A percentile compares a stretch with the other conserved stretches of the same genome.
These are phyloP conservation scores for Engystomops pustulosus DNA, from an alignment of 2,113 vertebrate species.

Conservation along the genomic window DNA sequence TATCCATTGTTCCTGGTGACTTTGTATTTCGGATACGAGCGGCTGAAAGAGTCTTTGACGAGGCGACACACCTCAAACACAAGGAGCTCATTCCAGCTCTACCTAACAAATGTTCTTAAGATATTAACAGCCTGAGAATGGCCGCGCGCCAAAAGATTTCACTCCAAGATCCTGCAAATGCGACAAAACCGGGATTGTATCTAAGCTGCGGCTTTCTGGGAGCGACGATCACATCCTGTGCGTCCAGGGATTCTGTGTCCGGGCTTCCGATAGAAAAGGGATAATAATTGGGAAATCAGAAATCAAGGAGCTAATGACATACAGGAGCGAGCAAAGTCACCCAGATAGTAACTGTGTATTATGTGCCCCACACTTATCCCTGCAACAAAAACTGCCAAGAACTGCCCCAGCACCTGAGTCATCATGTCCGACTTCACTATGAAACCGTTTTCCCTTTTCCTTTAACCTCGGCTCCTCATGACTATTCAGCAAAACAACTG, in stretches of 20 bases:
- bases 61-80: conserved; percentile 55
- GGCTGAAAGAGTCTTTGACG: conserved; percentile 47
- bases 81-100: conserved; percentile 49
- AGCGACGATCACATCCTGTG: not conserved
- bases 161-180: conserved; percentile 1
- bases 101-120: conserved; percentile 49
- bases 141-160: conserved; percentile 33
- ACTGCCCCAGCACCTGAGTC: too few species aligned
- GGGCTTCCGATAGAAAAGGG: not conserved
- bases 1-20: conserved; percentile 33
- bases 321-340: not conserved
- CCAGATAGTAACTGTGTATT: not conserved
- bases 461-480: too few species aligned
- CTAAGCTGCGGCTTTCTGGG: not conserved
- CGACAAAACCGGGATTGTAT: conserved; percentile 22
- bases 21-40: conserved; percentile 36
- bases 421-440: too few species aligned
- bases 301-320: not conserved
- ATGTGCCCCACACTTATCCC: too few species aligned
- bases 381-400: too few species aligned
- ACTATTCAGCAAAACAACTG: too few species aligned
- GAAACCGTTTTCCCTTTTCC: too few species aligned
- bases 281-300: not conserved
- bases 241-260: not conserved
- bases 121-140: conserved; percentile 50